phyloP scores from a whole-genome alignment of 2,797 vertebrate species.

The Rhynchonycteris naso region DNA sequence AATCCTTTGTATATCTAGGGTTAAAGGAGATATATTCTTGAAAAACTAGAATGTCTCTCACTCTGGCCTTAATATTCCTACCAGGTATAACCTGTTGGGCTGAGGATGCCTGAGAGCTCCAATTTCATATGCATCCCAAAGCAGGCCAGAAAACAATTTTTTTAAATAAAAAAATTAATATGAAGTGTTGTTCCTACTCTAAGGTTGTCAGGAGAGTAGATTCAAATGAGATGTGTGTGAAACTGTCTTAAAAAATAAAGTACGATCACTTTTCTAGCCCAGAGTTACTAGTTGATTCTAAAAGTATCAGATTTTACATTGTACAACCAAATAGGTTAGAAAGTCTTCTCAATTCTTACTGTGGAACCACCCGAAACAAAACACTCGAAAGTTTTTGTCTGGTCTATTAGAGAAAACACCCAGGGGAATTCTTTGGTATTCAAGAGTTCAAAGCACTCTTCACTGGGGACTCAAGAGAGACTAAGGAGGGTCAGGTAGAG shows the following conservation, averaged over 20 bases:
- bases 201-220: not conserved
- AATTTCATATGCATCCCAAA: not conserved
- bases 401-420: not conserved
- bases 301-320: constrained; percentile 9
- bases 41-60: constrained; percentile 11
- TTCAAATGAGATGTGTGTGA: constrained; percentile 15
- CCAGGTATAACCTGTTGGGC: not conserved
- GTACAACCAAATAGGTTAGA: not conserved
- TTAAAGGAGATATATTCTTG: constrained; percentile 34
- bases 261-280: not conserved
- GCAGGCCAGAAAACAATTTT: not conserved
- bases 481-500: not conserved
- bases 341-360: not conserved
- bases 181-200: not conserved
- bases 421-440: not conserved
- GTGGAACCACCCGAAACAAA: not conserved
- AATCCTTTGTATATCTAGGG: not conserved
- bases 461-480: not conserved
- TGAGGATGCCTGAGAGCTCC: not conserved
- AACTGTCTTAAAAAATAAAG: constrained; percentile 6
- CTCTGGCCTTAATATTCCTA: not conserved
- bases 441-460: constrained; percentile 1
- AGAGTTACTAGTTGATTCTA: not conserved
- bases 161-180: not conserved
- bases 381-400: constrained; percentile 45